These are phyloP conservation scores for Temnothorax nylanderi DNA, from an alignment of 1,140 invertebrate genomes.

Conservation along the genomic window DNA sequence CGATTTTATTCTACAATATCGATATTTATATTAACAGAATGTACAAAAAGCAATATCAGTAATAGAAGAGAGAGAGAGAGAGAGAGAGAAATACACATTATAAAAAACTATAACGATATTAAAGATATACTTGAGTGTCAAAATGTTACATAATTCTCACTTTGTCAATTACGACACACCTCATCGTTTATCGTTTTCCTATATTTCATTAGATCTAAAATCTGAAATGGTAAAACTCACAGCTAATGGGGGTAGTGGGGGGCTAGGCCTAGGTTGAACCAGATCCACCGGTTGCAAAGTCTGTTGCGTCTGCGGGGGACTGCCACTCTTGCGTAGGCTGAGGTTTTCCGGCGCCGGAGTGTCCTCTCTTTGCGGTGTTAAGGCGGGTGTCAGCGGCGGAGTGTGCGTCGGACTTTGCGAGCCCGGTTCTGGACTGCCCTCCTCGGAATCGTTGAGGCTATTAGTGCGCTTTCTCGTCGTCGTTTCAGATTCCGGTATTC, in stretches of 20 bases:
- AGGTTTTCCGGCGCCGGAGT: constrained; percentile 88
- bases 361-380: constrained; percentile 84
- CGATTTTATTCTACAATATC: neutral
- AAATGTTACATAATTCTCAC: neutral
- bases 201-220: neutral
- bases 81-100: neutral
- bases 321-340: constrained; percentile 84
- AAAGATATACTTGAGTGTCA: neutral
- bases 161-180: neutral
- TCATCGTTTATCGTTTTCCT: neutral
- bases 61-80: neutral
- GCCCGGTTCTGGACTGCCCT: constrained; percentile 80
- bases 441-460: constrained; percentile 80
- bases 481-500: constrained; percentile 68
- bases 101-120: neutral
- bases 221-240: constrained; percentile 66
- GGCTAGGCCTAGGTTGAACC: constrained; percentile 82
- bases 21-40: neutral
- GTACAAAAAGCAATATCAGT: neutral
- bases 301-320: constrained; percentile 79
- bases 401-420: constrained; percentile 82
- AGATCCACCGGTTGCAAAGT: constrained; percentile 81
- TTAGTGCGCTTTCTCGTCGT: constrained; percentile 74
- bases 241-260: constrained; percentile 79
- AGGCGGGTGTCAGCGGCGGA: constrained; percentile 81